phyloP scores from a whole-genome alignment of 2,113 vertebrate genomes.

The Oreotrochilus melanogaster region DNA sequence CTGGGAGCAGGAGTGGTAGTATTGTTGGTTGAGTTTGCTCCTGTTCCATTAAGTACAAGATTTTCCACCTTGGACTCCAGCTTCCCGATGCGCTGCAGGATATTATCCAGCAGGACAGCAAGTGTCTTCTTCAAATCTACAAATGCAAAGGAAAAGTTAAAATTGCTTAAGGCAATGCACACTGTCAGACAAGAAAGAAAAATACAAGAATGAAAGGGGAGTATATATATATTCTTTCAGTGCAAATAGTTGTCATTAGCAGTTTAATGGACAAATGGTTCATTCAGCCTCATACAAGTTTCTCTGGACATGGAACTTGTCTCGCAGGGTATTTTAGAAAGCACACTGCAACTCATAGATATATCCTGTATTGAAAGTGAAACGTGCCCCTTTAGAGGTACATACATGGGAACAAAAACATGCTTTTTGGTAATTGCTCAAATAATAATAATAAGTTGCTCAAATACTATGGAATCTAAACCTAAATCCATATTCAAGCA shows the following conservation, averaged over 20 bases:
- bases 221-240: neutral
- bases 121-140: constrained; percentile 98
- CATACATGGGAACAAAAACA: neutral
- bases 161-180: neutral
- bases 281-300: neutral
- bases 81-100: constrained; percentile 94
- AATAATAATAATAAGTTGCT: neutral
- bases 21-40: constrained; percentile 90
- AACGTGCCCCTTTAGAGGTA: neutral
- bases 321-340: neutral
- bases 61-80: constrained; percentile 96
- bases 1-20: constrained; percentile 85
- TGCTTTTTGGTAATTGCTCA: neutral
- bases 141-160: constrained; percentile 24
- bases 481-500: neutral
- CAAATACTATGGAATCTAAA: neutral
- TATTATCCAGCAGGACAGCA: constrained; percentile 96
- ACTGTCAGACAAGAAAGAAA: neutral
- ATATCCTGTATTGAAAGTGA: neutral
- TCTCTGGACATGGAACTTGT: neutral
- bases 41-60: constrained; percentile 91
- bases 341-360: neutral
- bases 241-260: neutral
- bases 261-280: neutral
- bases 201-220: neutral